Base-by-base conservation (phyloP, 2,113 vertebrate species). In the Corythoichthys haematopterus region DNA sequence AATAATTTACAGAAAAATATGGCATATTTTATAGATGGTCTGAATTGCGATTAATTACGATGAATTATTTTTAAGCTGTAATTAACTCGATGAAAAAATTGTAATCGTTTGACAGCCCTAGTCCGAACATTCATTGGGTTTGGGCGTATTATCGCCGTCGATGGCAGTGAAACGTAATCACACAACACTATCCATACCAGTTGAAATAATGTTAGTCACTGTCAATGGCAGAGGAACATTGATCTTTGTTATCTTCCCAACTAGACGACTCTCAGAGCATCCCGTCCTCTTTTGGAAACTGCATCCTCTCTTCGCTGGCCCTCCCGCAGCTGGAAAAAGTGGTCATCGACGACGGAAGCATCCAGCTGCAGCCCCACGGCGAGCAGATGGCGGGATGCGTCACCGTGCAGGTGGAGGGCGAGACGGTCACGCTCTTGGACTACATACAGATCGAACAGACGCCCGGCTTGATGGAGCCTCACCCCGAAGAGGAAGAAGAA, bases 231-330 rank as follows among this genome's bases (percentile, higher is more conserved):
- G 20, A 28, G 20, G 20, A 28, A 65, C 16, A 2, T 10, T 80
- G 12, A 70, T 4, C 0, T 1, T 52, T 60, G 1, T 11, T 46
- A 1, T 45, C 78, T 43, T 59, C 35, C 36, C 50, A 35, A 2
- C 80, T 36, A 87, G 88, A 90, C 70, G 87, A 90, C 40, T 57
- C 74, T 53, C 88, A 83, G 33, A 69, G 60, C 69, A 72, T 88
- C 46, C 83, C 86, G 0, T 80, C 86, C 0, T 87, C 88, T 38
- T 84, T 87, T n/a, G 90, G 88, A 33, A 89, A 90, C 43, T 89
- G 86, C 83, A 89, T 90, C 78, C 82, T 91, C 1, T 91, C 90
- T 1, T 88, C 90, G 0, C 65, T 91, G 64, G 87, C 88, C 8
- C 85, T 87, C 36, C 88, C 86, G 45, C 87, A 88, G 63, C 77